Evolutionary conservation across 2,113 vertebrate genomes (phyloP), one percentile per base, ranked within the genome.

Genomic region (Electrona antarctica): DNA sequence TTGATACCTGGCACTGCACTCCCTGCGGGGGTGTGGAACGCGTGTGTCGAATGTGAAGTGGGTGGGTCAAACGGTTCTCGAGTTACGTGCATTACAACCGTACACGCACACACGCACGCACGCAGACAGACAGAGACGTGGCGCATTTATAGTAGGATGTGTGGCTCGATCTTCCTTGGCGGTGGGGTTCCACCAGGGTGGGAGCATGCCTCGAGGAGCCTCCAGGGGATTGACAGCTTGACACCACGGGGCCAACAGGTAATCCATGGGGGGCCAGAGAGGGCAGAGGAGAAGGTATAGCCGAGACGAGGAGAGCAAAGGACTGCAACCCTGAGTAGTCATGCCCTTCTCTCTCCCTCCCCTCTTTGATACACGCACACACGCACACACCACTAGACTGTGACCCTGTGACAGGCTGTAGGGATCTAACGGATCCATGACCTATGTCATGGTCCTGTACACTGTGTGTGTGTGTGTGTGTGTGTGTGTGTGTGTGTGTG

Each of bases 191-290:
- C 81, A 82, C 84, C 76, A 49, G 69, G 55, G 55, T 75, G 77
- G 83, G 74, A 67, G 71, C 28, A 11, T 68, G 61, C 21, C 21
- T 67, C 74, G 70, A 8, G 14, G 47, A 58, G 60, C 78, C 77
- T 58, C 64, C 67, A 21, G 82, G 76, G 76, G 69, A 63, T 72
- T 82, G 83, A 85, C 78, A 67, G 21, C 21, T 21, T 21, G 21
- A 21, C 21, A 21, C 21, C 21, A 2, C 33, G 62, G 55, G 56
- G 79, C 68, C 78, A 83, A 87, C 81, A 76, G 81, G 83, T 84
- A 89, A 91, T 92, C 89, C 89, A 90, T 84, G 71, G 68, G 73
- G 59, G 67, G 60, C 58, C 21, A 21, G 21, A 61, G 52, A 72
- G 71, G 71, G 14, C 68, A 59, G 48, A 60, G 76, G 66, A 50